Evolutionary conservation across 2,888 invertebrate species (phyloP), one percentile per base, ranked within the genome.

Genomic region (Noctua comes): DNA sequence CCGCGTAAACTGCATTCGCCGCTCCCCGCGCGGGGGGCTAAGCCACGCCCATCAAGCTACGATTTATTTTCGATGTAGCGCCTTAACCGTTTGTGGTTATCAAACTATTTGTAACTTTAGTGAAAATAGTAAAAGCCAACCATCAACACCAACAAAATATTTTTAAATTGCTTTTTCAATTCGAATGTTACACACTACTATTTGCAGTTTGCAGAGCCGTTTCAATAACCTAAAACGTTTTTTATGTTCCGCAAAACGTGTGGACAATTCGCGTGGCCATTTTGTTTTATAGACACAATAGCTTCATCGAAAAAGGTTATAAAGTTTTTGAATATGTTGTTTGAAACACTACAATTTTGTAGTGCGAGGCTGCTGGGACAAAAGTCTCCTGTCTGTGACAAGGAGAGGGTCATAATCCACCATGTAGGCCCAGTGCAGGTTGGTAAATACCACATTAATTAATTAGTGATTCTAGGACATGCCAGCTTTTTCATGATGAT

Each of bases 201-300:
- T 80, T 80, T 76, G 59, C 54, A 54, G 80, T 68, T 70, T 40
- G 6, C 51, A 36, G 48, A 66, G 57, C 57, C 36, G 76, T 73
- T 76, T 76, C 76, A 83, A 73, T 76, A 83, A 64, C 46, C 69
- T 73, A 80, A 83, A 83, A 80, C 48, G 66, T 80, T 80, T 80
- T 76, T 73, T 70, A 80, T 76, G 76, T 80, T 73, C 62, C 36
- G 69, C 46, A 73, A 72, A 80, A 73, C 31, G 62, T 68, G 64
- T 80, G 54, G 62, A 68, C 72, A 48, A 73, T 68, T 76, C 36
- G 24, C 43, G 66, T 57, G 46, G 46, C 57, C 68, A 77, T 68
- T 81, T 80, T 74, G 71, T 84, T 84, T 73, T 76, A 76, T 40
- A 70, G 51, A 13, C 64, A 77, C 77, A 71, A 68, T 46, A 64